Evolutionary conservation across 2,888 invertebrate species (phyloP).

Genomic region (Odontomyia ornata): DNA sequence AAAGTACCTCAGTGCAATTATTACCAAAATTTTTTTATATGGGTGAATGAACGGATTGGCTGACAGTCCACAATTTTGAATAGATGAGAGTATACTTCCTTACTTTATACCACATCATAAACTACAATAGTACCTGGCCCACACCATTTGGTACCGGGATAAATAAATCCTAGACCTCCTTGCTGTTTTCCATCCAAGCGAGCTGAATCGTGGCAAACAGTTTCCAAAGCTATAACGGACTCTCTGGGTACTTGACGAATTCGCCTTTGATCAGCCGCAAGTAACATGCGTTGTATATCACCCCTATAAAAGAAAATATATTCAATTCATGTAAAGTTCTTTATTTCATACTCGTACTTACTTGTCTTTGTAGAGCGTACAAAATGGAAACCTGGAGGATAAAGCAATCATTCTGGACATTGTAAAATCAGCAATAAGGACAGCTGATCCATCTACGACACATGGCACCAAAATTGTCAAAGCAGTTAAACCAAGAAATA

Average conservation of each 20-base stretch:
- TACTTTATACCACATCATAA: too few species aligned
- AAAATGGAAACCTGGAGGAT: slow-evolving; percentile 69
- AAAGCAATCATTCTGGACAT: slow-evolving; percentile 74
- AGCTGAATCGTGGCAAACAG: slow-evolving; percentile 66
- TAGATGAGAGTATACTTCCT: too few species aligned
- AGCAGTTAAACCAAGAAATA: background rate
- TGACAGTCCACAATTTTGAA: too few species aligned
- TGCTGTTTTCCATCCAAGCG: slow-evolving; percentile 59
- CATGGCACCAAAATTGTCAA: background rate
- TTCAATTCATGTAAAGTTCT: too few species aligned
- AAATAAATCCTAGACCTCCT: slow-evolving; percentile 67
- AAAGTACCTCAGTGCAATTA: too few species aligned
- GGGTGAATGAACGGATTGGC: too few species aligned
- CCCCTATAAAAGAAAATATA: slow-evolving; percentile 63
- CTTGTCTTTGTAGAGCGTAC: slow-evolving; percentile 70
- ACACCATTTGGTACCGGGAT: slow-evolving; percentile 82
- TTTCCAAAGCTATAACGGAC: slow-evolving; percentile 68
- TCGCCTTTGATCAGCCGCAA: slow-evolving; percentile 68
- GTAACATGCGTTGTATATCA: slow-evolving; percentile 69
- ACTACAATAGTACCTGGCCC: slow-evolving; percentile 77
- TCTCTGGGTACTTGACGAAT: slow-evolving; percentile 71
- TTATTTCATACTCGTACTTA: slow-evolving; percentile 56
- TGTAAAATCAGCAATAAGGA: slow-evolving; percentile 70
- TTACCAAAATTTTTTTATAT: too few species aligned
- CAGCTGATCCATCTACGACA: slow-evolving; percentile 59